Conservation (phyloP, 2,888 invertebrate species). For the Volucella zonaria region DNA sequence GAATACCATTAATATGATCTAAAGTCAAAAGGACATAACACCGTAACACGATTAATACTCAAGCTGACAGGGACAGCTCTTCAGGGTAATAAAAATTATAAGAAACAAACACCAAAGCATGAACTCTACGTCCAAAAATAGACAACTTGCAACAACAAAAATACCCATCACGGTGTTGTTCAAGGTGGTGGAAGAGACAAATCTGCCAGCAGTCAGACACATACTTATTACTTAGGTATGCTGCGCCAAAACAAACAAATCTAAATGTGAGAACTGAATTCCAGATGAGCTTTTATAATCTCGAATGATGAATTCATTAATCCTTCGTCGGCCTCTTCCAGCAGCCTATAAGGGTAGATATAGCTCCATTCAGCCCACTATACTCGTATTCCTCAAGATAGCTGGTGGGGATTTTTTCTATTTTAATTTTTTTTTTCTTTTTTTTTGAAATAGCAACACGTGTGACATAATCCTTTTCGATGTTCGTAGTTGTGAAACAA, state of each 20-base stretch:
- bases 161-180: neutral
- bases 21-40: neutral
- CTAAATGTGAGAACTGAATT: constrained; percentile 25
- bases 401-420: too few species aligned
- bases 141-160: neutral
- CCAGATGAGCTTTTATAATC: constrained; percentile 19
- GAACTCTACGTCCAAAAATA: constrained; percentile 6
- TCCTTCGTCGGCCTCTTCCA: neutral
- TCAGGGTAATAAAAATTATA: constrained; percentile 34
- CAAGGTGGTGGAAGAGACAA: neutral
- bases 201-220: constrained; percentile 8
- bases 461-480: constrained; percentile 14
- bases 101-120: neutral
- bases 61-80: constrained; percentile 53
- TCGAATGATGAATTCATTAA: constrained; percentile 28
- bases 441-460: neutral
- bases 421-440: too few species aligned
- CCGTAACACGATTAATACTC: constrained; percentile 42
- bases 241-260: constrained; percentile 46
- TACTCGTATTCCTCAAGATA: too few species aligned
- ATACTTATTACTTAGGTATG: neutral
- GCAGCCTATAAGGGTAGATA: neutral
- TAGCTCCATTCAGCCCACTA: too few species aligned
- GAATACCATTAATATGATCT: constrained; percentile 45
- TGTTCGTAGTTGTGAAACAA: neutral